Percentiles rank a stretch among this genome's conserved stretches.
Conservation (phyloP, 2,888 invertebrate genomes). For the Hirudinaria manillensis region DNA sequence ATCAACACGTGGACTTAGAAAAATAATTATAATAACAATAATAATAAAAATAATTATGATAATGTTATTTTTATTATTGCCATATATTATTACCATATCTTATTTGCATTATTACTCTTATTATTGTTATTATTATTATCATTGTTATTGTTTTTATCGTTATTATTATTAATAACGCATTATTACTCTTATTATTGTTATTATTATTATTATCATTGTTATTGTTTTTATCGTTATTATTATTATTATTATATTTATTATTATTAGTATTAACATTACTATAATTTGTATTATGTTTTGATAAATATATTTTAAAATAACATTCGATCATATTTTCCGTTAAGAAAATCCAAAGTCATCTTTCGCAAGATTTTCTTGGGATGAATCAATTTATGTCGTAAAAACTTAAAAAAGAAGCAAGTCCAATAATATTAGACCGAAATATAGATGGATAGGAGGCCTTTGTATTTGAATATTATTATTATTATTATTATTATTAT, state of each 20-base stretch:
- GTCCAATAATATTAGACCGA: too few species aligned
- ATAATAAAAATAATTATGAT: background rate
- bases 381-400: too few species aligned
- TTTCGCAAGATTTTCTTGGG: too few species aligned
- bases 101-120: too few species aligned
- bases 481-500: too few species aligned
- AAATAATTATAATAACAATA: background rate
- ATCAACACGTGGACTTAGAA: background rate
- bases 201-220: constrained; percentile 18
- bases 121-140: constrained; percentile 9
- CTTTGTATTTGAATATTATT: too few species aligned
- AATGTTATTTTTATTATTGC: background rate
- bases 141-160: constrained; percentile 16
- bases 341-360: too few species aligned
- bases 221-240: background rate
- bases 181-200: constrained; percentile 22
- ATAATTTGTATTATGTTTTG: background rate
- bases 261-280: background rate
- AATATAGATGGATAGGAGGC: too few species aligned
- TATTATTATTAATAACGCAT: constrained; percentile 20
- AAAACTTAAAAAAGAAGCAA: too few species aligned
- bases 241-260: background rate
- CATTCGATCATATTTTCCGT: background rate
- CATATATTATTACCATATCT: background rate
- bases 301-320: too few species aligned